Conservation (phyloP, 1,140 invertebrate species). For the Platorchestia sp. region DNA sequence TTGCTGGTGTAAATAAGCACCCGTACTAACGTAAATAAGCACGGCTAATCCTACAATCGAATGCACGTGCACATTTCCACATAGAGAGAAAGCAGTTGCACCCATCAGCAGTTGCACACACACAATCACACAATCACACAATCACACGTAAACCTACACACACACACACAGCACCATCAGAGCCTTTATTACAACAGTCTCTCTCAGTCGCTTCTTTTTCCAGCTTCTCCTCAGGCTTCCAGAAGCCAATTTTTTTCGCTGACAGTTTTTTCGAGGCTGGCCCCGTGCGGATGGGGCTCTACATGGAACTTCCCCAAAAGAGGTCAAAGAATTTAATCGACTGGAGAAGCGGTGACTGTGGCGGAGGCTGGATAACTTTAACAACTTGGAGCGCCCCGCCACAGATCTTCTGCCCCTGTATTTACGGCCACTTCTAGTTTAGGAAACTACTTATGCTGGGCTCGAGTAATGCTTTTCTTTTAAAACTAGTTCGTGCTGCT, state of each 20-base stretch:
- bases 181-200: neutral
- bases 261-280: neutral
- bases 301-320: neutral
- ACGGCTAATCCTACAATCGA: too few species aligned
- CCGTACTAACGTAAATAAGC: too few species aligned
- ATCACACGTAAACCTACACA: too few species aligned
- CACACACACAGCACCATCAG: neutral
- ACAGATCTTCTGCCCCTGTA: neutral
- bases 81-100: too few species aligned
- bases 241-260: neutral
- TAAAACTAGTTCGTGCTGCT: neutral
- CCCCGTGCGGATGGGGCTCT: neutral
- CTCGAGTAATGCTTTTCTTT: too few species aligned
- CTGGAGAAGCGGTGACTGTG: neutral
- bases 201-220: neutral
- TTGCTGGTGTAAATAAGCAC: too few species aligned
- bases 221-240: neutral
- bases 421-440: neutral
- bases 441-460: too few species aligned
- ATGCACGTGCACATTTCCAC: too few species aligned
- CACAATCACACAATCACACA: too few species aligned
- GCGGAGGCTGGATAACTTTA: neutral
- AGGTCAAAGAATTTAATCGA: conserved; percentile 46
- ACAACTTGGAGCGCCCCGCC: neutral
- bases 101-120: too few species aligned